Evolutionary conservation across 1,140 invertebrate species (phyloP).

Genomic region (Agrilus planipennis): DNA sequence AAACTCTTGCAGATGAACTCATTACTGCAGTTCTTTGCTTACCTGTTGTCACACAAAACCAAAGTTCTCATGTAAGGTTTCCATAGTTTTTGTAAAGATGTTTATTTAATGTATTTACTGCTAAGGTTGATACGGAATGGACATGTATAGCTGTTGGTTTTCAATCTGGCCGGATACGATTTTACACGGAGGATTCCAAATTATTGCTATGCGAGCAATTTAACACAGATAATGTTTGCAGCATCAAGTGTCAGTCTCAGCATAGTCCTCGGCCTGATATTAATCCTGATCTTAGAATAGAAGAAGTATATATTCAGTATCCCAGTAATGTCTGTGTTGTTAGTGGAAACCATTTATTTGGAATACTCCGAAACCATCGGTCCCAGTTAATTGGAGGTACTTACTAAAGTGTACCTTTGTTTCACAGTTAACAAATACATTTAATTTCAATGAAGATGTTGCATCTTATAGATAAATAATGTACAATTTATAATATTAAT

Average conservation of each 20-base stretch:
- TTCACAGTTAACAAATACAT: too few relatives aligned
- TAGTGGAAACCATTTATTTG: conserved; percentile 72
- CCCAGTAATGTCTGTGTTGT: conserved; percentile 64
- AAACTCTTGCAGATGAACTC: conserved; percentile 40
- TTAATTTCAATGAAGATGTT: too few relatives aligned
- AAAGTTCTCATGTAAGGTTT: conserved; percentile 26
- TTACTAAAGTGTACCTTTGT: too few relatives aligned
- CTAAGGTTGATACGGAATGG: conserved; percentile 78
- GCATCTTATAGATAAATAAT: too few relatives aligned
- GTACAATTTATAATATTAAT: too few relatives aligned
- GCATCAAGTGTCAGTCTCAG: conserved; percentile 72
- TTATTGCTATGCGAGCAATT: conserved; percentile 73
- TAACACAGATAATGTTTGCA: conserved; percentile 67
- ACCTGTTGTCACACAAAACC: conserved; percentile 32
- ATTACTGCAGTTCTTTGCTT: conserved; percentile 39
- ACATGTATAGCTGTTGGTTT: conserved; percentile 84
- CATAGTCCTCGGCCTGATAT: conserved; percentile 45
- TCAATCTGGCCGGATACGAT: conserved; percentile 68
- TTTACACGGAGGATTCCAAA: conserved; percentile 81
- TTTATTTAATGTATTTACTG: conserved; percentile 16
- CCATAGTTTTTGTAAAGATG: conserved; percentile 15
- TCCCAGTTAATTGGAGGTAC: conserved; percentile 1
- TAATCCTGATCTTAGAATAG: conserved; percentile 43
- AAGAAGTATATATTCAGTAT: conserved; percentile 79
- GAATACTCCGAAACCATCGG: conserved; percentile 63